Percentiles rank a stretch among this genome's conserved stretches.
These are phyloP conservation scores for Molanna angustata DNA, from an alignment of 2,888 invertebrate species.

Conservation along the genomic window DNA sequence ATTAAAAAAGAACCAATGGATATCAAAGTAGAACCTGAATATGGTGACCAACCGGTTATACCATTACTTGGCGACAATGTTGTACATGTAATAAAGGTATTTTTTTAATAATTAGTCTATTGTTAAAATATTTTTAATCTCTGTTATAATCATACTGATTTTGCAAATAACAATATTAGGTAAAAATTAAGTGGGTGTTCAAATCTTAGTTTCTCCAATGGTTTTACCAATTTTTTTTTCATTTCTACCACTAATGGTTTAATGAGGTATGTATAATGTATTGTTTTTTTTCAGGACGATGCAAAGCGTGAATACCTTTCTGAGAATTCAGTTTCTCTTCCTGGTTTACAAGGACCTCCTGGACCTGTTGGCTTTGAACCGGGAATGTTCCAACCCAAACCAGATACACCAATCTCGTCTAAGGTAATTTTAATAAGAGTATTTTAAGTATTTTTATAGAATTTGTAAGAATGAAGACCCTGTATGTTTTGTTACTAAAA, in stretches of 20 bases:
- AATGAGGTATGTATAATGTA: no score
- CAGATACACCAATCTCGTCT: slow-evolving; percentile 44
- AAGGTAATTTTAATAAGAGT: no score
- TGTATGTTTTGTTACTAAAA: no score
- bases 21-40: slow-evolving; percentile 35
- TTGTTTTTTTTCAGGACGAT: slow-evolving; percentile 44
- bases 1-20: slow-evolving; percentile 41
- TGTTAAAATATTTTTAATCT: no score
- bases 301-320: slow-evolving; percentile 67
- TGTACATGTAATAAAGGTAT: slow-evolving; percentile 30
- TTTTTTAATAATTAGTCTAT: neutral
- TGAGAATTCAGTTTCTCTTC: slow-evolving; percentile 77
- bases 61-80: slow-evolving; percentile 30
- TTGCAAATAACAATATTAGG: no score
- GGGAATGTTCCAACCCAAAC: slow-evolving; percentile 73
- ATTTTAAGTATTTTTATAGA: no score
- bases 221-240: no score
- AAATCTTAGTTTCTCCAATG: no score
- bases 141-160: no score
- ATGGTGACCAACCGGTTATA: slow-evolving; percentile 21
- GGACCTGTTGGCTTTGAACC: slow-evolving; percentile 82
- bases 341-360: slow-evolving; percentile 66
- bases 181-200: no score
- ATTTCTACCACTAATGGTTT: no score
- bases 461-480: no score